Evolutionary conservation across 2,113 vertebrate genomes (phyloP).

Genomic region (Crocuta crocuta): DNA sequence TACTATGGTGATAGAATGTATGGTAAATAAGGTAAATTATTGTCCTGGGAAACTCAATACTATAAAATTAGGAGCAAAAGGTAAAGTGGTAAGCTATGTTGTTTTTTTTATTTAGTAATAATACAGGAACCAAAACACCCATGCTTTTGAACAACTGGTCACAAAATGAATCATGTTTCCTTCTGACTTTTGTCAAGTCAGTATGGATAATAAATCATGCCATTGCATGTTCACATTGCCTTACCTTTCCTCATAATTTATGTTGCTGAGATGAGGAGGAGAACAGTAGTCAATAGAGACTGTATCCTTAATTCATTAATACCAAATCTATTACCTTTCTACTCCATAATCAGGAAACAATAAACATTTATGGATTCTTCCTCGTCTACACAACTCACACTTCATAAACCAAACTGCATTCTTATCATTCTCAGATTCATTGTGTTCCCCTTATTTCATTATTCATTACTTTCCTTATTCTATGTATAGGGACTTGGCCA

Average conservation of each 20-base stretch:
- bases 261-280: neutral
- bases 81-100: neutral
- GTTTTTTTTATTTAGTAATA: neutral
- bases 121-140: neutral
- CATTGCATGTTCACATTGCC: neutral
- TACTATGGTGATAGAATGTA: neutral
- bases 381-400: neutral
- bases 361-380: neutral
- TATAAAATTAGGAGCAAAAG: neutral
- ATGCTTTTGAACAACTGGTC: neutral
- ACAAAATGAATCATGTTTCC: neutral
- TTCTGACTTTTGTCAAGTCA: neutral
- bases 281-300: neutral
- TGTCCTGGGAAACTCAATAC: neutral
- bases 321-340: neutral
- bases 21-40: neutral
- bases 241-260: neutral
- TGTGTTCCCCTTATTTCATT: neutral
- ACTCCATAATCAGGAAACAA: neutral
- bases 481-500: neutral
- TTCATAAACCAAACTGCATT: neutral
- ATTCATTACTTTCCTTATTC: neutral
- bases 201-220: neutral
- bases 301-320: neutral
- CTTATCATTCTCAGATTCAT: neutral